Evolutionary conservation across 2,797 vertebrate genomes (phyloP), one percentile per base, ranked within the genome.

Genomic region (Rhinophrynus dorsalis): DNA sequence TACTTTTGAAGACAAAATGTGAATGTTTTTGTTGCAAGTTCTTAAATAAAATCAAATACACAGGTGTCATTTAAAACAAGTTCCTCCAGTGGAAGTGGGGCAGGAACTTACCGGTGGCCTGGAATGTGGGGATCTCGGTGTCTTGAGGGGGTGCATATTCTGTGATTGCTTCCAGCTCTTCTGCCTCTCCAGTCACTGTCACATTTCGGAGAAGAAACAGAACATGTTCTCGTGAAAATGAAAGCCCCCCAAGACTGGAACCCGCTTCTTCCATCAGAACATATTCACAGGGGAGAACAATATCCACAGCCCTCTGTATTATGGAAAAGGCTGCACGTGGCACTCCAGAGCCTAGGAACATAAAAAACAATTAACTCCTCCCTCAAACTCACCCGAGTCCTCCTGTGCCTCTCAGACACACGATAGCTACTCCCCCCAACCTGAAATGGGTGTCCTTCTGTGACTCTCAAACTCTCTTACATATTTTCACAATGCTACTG

Each of bases 181-280:
- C 9, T n/a, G 11, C 45, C 6, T 71, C 51, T 21, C 40, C 52
- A n/a, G 33, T 26, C 13, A 72, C 30, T 0, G 33, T 51, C 3
- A 72, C 13, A 8, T 72, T 72, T 6, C 37, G 17, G 18, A 72
- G 61, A 17, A 65, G 42, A 1, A 72, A 26, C 1, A 35, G 51
- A 24, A 59, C 27, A 11, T 1, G 3, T 12, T 24, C 21, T 12
- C 45, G 45, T 23, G 45, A 23, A 18, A 48, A 48, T 10, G 45
- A 7, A 23, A 48, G 45, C 3, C 45, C 45, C 10, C 45, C 45
- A 3, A 26, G 2, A 48, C 45, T 24, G 2, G 20, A 11, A 2
- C 20, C 21, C 2, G 20, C 45, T 12, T 48, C 45, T 13, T 48
- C 9, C 45, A 48, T 24, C 12, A 48, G 21, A 2, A 48, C 45